These are phyloP conservation scores for Actinernus sp. DNA, from an alignment of 92 coral and sea anemone species.

Conservation along the genomic window DNA sequence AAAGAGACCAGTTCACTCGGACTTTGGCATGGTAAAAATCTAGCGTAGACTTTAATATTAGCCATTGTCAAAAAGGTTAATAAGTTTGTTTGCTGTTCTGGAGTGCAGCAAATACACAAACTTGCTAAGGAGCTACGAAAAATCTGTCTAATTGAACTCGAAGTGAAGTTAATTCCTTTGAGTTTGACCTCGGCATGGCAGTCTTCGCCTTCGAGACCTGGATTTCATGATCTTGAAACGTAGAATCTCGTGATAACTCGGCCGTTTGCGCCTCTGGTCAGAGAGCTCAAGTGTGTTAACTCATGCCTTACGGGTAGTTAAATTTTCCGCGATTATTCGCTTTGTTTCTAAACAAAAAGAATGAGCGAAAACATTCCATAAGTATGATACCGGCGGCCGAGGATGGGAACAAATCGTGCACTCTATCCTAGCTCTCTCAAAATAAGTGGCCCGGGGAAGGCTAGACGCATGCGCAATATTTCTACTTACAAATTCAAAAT, in stretches of 20 bases:
- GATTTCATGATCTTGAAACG: too few relatives aligned
- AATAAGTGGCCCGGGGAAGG: background rate
- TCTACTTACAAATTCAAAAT: conserved; percentile 29
- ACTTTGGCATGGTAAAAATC: conserved; percentile 52
- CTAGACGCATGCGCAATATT: conserved; percentile 20
- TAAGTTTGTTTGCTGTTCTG: too few relatives aligned
- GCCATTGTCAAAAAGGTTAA: conserved; percentile 65
- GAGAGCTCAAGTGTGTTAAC: too few relatives aligned
- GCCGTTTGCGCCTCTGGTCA: too few relatives aligned
- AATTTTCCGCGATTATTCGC: conserved; percentile 3
- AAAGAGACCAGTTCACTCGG: conserved; percentile 16
- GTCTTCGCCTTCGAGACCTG: too few relatives aligned
- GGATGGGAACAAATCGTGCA: background rate
- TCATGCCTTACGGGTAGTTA: background rate
- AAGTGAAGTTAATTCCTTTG: too few relatives aligned
- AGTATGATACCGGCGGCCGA: background rate
- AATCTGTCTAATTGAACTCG: too few relatives aligned
- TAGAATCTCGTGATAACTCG: too few relatives aligned
- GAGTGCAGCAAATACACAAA: too few relatives aligned
- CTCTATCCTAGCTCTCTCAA: too few relatives aligned
- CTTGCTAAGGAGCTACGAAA: too few relatives aligned
- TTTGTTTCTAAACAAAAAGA: conserved; percentile 6
- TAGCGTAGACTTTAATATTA: conserved; percentile 69
- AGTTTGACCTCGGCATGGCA: too few relatives aligned
- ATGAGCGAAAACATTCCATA: background rate